Conservation (phyloP, 2,113 vertebrate species). For the Eurystomus gularis region DNA sequence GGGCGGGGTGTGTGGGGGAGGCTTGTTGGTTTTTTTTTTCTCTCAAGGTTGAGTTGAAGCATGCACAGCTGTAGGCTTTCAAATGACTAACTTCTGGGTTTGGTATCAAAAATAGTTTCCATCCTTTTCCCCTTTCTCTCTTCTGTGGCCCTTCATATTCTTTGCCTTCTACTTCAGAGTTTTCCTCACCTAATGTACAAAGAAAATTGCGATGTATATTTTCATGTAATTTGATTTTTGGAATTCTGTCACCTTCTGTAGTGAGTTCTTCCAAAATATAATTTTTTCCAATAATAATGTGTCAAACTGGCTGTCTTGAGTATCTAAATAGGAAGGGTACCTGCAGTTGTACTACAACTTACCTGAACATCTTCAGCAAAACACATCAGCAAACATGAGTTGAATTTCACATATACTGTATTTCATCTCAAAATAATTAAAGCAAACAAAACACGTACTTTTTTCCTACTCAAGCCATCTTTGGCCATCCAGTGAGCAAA, state of each 20-base stretch:
- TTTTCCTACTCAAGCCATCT: background rate
- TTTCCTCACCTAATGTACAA: constrained; percentile 93
- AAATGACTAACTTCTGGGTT: constrained; percentile 77
- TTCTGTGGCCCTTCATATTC: constrained; percentile 54
- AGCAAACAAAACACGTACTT: background rate
- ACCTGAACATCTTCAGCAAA: background rate
- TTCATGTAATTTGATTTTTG: constrained; percentile 96
- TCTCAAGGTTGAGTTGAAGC: constrained; percentile 81
- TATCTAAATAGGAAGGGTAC: constrained; percentile 45
- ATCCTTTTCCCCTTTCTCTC: constrained; percentile 55
- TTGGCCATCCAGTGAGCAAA: background rate
- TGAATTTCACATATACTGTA: background rate
- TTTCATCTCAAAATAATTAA: background rate
- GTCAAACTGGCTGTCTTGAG: constrained; percentile 76
- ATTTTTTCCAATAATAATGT: constrained; percentile 89
- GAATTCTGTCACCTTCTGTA: constrained; percentile 95
- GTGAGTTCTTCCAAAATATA: constrained; percentile 98
- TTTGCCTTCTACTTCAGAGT: constrained; percentile 79
- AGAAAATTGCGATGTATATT: constrained; percentile 99
- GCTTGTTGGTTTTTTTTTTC: constrained; percentile 51
- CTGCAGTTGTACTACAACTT: background rate
- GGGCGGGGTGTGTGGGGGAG: background rate
- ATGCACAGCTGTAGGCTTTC: constrained; percentile 84
- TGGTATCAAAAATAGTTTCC: constrained; percentile 71
- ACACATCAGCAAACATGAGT: background rate